phyloP scores from a whole-genome alignment of 2,797 vertebrate genomes.

The Pangasius macronema region DNA sequence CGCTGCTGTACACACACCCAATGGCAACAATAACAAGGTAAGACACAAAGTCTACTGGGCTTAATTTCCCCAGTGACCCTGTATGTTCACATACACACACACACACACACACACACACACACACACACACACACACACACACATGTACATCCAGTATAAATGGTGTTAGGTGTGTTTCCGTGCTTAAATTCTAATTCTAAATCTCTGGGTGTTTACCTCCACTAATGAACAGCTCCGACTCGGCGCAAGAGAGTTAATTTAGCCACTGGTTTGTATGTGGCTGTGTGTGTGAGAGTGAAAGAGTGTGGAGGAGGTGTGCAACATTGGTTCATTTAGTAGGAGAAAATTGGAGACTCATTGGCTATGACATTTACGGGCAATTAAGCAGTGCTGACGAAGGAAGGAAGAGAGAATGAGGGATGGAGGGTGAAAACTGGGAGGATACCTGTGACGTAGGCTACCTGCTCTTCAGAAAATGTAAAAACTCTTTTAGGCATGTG shows the following conservation, averaged over 20 bases:
- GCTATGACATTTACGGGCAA: slow-evolving; percentile 94
- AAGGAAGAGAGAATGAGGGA: not conserved
- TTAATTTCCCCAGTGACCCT: slow-evolving; percentile 74
- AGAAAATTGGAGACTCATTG: slow-evolving; percentile 81
- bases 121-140: slow-evolving; percentile 39
- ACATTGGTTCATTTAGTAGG: slow-evolving; percentile 87
- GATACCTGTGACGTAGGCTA: not conserved
- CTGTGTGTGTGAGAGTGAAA: slow-evolving; percentile 17
- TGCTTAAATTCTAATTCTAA: slow-evolving; percentile 63
- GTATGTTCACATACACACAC: slow-evolving; percentile 55
- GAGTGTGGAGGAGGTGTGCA: slow-evolving; percentile 29
- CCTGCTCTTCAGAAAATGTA: not conserved
- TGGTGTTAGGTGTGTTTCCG: slow-evolving; percentile 70
- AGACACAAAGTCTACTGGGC: slow-evolving; percentile 60
- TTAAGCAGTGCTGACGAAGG: slow-evolving; percentile 73
- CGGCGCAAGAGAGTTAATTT: slow-evolving; percentile 60
- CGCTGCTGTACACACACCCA: slow-evolving; percentile 58
- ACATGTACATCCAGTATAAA: slow-evolving; percentile 59
- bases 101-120: slow-evolving; percentile 65
- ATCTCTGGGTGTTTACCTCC: slow-evolving; percentile 63
- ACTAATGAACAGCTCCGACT: slow-evolving; percentile 88
- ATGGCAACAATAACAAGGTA: slow-evolving; percentile 55
- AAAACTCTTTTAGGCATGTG: not conserved
- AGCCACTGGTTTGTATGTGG: slow-evolving; percentile 30
- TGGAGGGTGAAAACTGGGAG: slow-evolving; percentile 10